Percentiles rank a stretch among this genome's conserved stretches.
Conservation (phyloP, 2,888 invertebrate genomes). For the Philereme transversata region DNA sequence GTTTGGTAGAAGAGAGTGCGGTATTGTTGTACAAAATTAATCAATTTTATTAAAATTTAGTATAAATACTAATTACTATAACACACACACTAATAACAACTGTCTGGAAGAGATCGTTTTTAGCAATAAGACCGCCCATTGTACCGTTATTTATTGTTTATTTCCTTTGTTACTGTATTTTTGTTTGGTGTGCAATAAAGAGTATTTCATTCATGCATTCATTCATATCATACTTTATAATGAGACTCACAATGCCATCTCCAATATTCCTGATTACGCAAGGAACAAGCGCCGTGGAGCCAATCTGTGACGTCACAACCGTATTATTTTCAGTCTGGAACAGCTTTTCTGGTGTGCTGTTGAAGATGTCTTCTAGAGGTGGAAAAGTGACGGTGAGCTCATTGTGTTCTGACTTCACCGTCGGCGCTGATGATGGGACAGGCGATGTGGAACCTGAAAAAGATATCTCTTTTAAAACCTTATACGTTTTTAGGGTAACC, state of each 20-base stretch:
- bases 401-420: conserved; percentile 66
- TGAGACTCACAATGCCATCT: conserved; percentile 91
- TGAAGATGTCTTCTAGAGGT: conserved; percentile 74
- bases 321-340: conserved; percentile 94
- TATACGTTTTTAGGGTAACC: no score
- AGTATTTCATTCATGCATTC: no score
- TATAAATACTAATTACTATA: no score
- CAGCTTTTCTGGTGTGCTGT: conserved; percentile 86
- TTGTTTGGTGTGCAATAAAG: no score
- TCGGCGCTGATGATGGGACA: conserved; percentile 51
- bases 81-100: no score
- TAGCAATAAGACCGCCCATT: no score
- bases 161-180: no score
- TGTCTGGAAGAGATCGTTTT: no score
- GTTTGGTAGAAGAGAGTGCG: no score
- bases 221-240: no score
- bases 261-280: conserved; percentile 94
- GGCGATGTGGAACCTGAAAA: conserved; percentile 59
- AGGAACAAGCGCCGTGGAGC: conserved; percentile 92
- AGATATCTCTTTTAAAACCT: conserved; percentile 2
- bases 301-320: conserved; percentile 91
- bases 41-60: neutral
- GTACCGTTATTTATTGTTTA: no score
- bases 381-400: conserved; percentile 76
- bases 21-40: no score